Evolutionary conservation across 2,888 invertebrate genomes (phyloP).

Genomic region (Melitaea athalia): DNA sequence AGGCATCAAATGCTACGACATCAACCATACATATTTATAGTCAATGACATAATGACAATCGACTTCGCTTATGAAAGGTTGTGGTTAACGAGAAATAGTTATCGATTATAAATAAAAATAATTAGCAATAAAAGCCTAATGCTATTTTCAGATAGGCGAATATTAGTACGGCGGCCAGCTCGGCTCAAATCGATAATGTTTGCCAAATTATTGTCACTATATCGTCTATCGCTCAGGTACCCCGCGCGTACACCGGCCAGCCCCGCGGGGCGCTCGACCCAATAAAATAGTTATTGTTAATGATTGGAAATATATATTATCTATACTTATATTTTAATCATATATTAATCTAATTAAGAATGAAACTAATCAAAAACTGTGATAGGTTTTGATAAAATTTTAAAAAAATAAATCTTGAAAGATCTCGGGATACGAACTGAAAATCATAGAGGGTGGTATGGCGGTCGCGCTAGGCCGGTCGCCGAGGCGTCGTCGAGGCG

Average conservation of each 20-base stretch:
- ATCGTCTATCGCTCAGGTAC: constrained; percentile 50
- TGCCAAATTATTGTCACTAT: constrained; percentile 54
- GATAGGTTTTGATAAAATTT: constrained; percentile 83
- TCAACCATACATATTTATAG: constrained; percentile 75
- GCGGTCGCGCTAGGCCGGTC: constrained; percentile 13
- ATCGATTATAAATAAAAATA: constrained; percentile 73
- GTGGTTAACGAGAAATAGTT: constrained; percentile 81
- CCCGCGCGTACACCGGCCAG: constrained; percentile 38
- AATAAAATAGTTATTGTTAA: constrained; percentile 81
- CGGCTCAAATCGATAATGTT: constrained; percentile 50
- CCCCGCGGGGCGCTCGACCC: constrained; percentile 61
- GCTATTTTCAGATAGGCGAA: constrained; percentile 75
- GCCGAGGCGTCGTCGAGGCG: constrained; percentile 1
- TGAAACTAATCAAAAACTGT: constrained; percentile 83
- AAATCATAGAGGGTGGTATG: constrained; percentile 38
- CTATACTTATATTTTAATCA: constrained; percentile 82
- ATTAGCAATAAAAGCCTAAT: constrained; percentile 81
- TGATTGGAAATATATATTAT: constrained; percentile 79
- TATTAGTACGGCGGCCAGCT: constrained; percentile 57
- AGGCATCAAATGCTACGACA: constrained; percentile 67
- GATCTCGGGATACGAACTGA: constrained; percentile 47
- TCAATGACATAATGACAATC: constrained; percentile 75
- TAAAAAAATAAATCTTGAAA: constrained; percentile 67
- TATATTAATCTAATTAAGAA: constrained; percentile 80
- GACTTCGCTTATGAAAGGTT: constrained; percentile 83